These are phyloP conservation scores for Monomorium pharaonis DNA, from an alignment of 1,140 invertebrate genomes.

Conservation along the genomic window DNA sequence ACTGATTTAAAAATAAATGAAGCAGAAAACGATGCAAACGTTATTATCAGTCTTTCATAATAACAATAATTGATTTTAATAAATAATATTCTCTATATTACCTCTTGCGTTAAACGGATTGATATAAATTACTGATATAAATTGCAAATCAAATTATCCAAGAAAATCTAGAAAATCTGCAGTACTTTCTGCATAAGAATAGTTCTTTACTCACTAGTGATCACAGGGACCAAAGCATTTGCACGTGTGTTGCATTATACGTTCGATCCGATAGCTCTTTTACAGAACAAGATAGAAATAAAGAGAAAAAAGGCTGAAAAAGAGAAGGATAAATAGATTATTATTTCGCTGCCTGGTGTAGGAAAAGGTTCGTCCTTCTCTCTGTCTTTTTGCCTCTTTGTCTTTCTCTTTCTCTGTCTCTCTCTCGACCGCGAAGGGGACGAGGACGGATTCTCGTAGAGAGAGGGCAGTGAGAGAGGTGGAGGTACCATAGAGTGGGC, in stretches of 20 bases:
- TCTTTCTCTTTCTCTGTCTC: not conserved
- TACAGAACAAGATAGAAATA: conserved; percentile 9
- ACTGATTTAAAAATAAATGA: not conserved
- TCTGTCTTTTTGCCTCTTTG: not conserved
- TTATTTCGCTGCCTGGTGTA: not conserved
- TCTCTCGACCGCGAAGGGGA: not conserved
- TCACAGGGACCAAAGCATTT: not conserved
- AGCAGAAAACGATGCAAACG: not conserved
- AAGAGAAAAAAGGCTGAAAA: conserved; percentile 4
- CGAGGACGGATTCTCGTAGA: conserved; percentile 44
- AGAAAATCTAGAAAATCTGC: not conserved
- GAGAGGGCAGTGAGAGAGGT: conserved; percentile 41
- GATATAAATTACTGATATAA: not conserved
- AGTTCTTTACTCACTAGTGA: not conserved
- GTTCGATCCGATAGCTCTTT: not conserved
- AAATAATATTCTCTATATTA: too few species aligned
- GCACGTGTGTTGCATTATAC: not conserved
- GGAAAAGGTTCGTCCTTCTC: conserved; percentile 26
- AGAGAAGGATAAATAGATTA: not conserved
- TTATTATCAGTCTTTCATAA: not conserved
- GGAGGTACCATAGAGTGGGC: conserved; percentile 48
- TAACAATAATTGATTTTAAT: not conserved
- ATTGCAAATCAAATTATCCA: not conserved
- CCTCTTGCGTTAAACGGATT: not conserved
- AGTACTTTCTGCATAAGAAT: not conserved